Percentiles rank a stretch among this genome's conserved stretches.
phyloP scores from a whole-genome alignment of 2,797 vertebrate genomes.

The Balearica regulorum region DNA sequence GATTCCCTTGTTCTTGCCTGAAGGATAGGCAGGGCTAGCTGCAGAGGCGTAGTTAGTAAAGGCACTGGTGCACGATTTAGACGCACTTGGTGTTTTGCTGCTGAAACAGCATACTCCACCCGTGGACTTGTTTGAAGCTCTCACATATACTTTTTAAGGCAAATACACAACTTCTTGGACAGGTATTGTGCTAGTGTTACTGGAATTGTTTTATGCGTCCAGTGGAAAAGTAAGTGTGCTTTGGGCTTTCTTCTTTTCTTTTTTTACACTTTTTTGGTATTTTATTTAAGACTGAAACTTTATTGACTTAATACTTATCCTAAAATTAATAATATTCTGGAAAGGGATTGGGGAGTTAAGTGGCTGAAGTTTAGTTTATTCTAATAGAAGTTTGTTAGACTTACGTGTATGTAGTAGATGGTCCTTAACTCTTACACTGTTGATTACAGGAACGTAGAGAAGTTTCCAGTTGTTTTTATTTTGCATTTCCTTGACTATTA shows the following conservation, averaged over 20 bases:
- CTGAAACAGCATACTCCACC: not conserved
- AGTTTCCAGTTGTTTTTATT: slow-evolving; percentile 55
- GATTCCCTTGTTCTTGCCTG: slow-evolving; percentile 3
- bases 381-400: not conserved
- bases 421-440: slow-evolving; percentile 40
- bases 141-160: not conserved
- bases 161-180: not conserved
- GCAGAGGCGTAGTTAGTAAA: slow-evolving; percentile 18
- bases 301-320: not conserved
- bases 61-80: not conserved
- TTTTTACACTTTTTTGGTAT: not conserved
- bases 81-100: not conserved
- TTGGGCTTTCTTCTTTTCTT: not conserved
- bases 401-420: not conserved
- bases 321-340: not conserved
- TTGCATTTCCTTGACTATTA: slow-evolving; percentile 60
- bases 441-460: slow-evolving; percentile 50
- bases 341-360: not conserved
- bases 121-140: not conserved
- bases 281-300: not conserved
- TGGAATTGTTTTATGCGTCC: not conserved
- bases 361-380: not conserved
- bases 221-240: slow-evolving; percentile 22
- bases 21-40: slow-evolving; percentile 39
- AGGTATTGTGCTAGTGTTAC: not conserved